These are phyloP conservation scores for Latrodectus elegans DNA, from an alignment of 2,888 invertebrate species.

Conservation along the genomic window DNA sequence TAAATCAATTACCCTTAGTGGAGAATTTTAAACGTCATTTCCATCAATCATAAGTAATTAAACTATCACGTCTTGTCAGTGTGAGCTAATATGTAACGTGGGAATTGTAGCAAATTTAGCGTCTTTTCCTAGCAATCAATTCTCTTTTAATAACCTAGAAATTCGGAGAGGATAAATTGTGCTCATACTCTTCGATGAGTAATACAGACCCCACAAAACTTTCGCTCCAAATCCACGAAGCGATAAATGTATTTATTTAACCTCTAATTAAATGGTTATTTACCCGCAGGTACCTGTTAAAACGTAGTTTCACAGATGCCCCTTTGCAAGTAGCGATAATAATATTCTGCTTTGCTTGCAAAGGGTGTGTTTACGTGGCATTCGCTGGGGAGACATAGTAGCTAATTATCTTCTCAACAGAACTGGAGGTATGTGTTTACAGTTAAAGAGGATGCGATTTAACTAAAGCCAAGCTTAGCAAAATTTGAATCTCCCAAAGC, in stretches of 20 bases:
- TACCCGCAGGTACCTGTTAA: slow-evolving; percentile 22
- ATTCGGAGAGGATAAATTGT: background rate
- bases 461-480: slow-evolving; percentile 3
- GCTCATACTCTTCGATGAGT: background rate
- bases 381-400: background rate
- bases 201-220: background rate
- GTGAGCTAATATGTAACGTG: no score
- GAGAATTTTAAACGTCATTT: no score
- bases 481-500: background rate
- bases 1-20: no score
- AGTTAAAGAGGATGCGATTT: slow-evolving; percentile 6
- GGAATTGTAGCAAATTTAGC: no score
- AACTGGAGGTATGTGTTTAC: slow-evolving; percentile 29
- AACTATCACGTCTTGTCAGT: no score
- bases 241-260: slow-evolving; percentile 42
- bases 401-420: slow-evolving; percentile 43
- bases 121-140: background rate
- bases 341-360: slow-evolving; percentile 12
- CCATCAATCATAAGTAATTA: no score
- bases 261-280: slow-evolving; percentile 50
- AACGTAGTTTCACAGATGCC: slow-evolving; percentile 14
- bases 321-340: slow-evolving; percentile 6
- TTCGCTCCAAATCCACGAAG: background rate
- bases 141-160: background rate
- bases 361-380: background rate